Evolutionary conservation across 2,113 vertebrate species (phyloP).

Genomic region (Pavo muticus): DNA sequence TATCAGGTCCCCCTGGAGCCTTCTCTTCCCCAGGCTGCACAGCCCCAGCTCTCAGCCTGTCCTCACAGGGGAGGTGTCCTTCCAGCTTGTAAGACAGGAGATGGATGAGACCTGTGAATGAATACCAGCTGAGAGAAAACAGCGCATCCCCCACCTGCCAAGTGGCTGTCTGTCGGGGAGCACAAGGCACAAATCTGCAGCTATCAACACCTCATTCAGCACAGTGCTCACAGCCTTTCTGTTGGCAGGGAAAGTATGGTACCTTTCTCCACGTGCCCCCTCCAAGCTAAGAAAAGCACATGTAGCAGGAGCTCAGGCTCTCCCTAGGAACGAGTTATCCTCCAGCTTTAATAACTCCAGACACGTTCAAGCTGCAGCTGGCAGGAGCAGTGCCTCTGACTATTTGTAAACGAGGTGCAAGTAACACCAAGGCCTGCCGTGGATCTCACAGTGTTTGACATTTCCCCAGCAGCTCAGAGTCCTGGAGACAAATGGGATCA

Average conservation of each 20-base stretch:
- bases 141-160: neutral
- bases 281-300: neutral
- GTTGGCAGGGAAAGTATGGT: neutral
- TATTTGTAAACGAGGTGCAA: neutral
- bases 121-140: neutral
- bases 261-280: neutral
- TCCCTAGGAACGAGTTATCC: neutral
- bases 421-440: neutral
- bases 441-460: neutral
- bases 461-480: neutral
- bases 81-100: neutral
- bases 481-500: neutral
- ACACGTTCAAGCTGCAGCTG: neutral
- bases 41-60: too few relatives aligned
- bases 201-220: neutral
- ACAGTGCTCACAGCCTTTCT: neutral
- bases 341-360: neutral
- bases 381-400: neutral
- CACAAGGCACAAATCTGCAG: accelerated
- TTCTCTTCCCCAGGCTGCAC: too few relatives aligned
- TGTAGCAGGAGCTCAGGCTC: neutral
- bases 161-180: neutral
- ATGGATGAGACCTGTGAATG: neutral
- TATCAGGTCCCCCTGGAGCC: too few relatives aligned
- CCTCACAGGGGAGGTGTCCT: neutral